Base-by-base conservation (phyloP, 2,888 invertebrate species). In the Macrosiphum euphorbiae region DNA sequence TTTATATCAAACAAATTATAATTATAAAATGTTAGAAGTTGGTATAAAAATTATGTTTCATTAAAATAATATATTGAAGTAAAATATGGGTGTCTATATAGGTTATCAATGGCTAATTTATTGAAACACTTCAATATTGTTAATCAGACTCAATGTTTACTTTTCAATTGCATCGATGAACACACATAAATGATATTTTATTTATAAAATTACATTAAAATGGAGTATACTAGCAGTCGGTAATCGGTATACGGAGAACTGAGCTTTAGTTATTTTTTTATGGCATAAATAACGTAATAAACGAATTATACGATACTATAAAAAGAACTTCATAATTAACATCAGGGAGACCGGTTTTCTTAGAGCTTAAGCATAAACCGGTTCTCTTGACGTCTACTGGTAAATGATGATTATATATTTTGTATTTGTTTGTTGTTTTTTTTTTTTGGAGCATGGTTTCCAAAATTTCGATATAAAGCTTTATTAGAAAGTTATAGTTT, bases 291-390 rank as follows among this genome's bases (percentile, higher is more conserved):
- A 87, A 88, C 24, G 67, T 41, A 88, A 88, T 78, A 78, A 88
- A 88, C 13, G 11, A 92, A 92, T 88, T 44, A 67, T 92, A 52
- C 28, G 16, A 88, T 88, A 41, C 28, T 86, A 86, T 50, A 88
- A 78, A 78, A 88, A 92, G n/a, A 78, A 78, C 88, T 78, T 92
- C 55, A 92, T 50, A 52, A 92, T 78, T 52, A n/a, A 78, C 16
- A 24, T 44, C 52, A 52, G n/a, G 44, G 55, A 78, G 35, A 92
- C 88, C 55, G 78, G 78, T 88, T 88, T 92, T 52, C 44, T 52
- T 78, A 92, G 55, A 88, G 52, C 88, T 88, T 92, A 41, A 28
- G 24, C 26, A 8, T 78, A 88, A 92, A 92, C 92, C 92, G 67
- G 92, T 92, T 92, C 78, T 26, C 26, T 87, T 47, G 11, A 92